phyloP scores from a whole-genome alignment of 2,797 vertebrate genomes.

The Smutsia temminckii region DNA sequence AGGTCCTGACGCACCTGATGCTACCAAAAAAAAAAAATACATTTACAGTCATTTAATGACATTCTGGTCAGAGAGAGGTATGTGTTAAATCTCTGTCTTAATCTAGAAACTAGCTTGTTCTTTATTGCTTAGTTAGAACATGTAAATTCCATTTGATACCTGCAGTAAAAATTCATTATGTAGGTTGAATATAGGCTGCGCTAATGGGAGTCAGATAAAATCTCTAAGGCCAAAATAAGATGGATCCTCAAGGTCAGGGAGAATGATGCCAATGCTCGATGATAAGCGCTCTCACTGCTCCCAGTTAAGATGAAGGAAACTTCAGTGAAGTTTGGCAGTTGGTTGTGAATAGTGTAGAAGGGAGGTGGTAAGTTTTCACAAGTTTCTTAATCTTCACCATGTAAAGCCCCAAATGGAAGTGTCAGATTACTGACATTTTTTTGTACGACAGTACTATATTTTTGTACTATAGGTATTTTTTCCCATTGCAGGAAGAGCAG shows the following conservation, averaged over 20 bases:
- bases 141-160: not conserved
- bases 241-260: not conserved
- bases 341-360: not conserved
- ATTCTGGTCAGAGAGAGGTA: not conserved
- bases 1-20: too few relatives aligned
- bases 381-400: not conserved
- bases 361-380: not conserved
- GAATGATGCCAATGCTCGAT: not conserved
- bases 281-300: not conserved
- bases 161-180: not conserved
- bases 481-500: not conserved
- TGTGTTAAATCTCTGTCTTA: constrained; percentile 35
- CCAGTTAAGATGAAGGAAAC: not conserved
- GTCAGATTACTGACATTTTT: not conserved
- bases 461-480: not conserved
- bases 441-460: not conserved
- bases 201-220: not conserved
- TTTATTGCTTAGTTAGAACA: constrained; percentile 1
- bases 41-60: not conserved
- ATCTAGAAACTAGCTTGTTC: not conserved
- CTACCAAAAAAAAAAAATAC: not conserved
- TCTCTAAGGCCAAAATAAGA: not conserved
- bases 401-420: not conserved
- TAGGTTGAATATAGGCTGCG: not conserved
- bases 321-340: not conserved